Percentiles rank a stretch among this genome's conserved stretches.
These are phyloP conservation scores for Ascidia mentula DNA, from an alignment of 23 tunicate species.

Conservation along the genomic window DNA sequence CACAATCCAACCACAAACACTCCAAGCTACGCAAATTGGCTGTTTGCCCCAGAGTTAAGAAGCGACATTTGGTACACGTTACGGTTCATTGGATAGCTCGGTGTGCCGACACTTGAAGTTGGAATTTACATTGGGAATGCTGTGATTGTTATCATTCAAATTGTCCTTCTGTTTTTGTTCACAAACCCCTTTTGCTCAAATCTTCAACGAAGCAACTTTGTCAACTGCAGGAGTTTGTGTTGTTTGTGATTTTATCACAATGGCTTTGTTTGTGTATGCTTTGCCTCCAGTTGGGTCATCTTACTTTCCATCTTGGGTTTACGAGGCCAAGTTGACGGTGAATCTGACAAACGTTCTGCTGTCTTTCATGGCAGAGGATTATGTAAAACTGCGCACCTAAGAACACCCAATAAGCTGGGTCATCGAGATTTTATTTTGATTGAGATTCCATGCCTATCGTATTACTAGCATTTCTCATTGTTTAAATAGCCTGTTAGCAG, in stretches of 20 bases:
- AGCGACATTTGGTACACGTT: too few relatives aligned
- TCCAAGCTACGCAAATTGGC: too few relatives aligned
- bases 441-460: too few relatives aligned
- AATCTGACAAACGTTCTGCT: not conserved
- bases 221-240: not conserved
- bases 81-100: too few relatives aligned
- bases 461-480: too few relatives aligned
- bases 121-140: not conserved
- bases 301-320: not conserved
- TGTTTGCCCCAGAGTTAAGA: too few relatives aligned
- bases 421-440: too few relatives aligned
- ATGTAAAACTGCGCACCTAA: too few relatives aligned
- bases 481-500: too few relatives aligned
- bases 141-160: not conserved
- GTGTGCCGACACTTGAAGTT: too few relatives aligned
- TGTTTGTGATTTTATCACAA: not conserved
- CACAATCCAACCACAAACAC: too few relatives aligned
- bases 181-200: not conserved
- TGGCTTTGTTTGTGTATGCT: not conserved
- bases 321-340: not conserved
- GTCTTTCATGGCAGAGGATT: conserved; percentile 8
- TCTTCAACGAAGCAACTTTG: not conserved
- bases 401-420: too few relatives aligned
- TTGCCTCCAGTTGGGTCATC: not conserved
- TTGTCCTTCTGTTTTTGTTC: not conserved